phyloP scores from a whole-genome alignment of 2,113 vertebrate species.

The Tauraco erythrolophus region DNA sequence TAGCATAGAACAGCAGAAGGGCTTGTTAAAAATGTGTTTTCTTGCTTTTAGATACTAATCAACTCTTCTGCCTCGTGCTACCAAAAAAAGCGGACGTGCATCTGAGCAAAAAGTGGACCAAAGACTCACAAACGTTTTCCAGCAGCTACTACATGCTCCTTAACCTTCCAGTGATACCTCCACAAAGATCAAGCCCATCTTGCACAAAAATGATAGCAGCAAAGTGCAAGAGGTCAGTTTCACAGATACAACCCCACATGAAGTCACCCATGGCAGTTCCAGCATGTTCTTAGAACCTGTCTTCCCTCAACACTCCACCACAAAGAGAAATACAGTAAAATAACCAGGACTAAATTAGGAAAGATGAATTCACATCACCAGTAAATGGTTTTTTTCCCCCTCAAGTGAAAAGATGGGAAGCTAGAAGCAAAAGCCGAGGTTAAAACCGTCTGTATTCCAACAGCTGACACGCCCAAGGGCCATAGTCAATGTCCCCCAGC shows the following conservation, averaged over 20 bases:
- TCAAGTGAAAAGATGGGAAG: fast-evolving
- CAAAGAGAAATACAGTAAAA: neutral
- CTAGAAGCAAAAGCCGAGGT: neutral
- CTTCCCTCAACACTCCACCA: neutral
- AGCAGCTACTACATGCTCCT: neutral
- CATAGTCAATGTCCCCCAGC: neutral
- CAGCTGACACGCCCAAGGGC: neutral
- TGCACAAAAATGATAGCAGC: neutral
- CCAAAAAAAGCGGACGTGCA: neutral
- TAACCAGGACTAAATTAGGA: neutral
- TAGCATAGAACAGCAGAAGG: neutral
- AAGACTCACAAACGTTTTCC: neutral
- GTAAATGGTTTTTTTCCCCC: too few relatives aligned
- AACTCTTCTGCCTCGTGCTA: neutral
- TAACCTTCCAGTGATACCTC: neutral
- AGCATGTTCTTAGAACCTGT: neutral
- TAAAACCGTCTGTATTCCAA: neutral
- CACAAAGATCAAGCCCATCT: neutral
- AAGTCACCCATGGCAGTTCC: neutral
- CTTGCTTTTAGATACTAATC: neutral
- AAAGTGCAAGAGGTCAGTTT: neutral
- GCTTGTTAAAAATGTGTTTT: neutral
- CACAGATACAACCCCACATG: fast-evolving
- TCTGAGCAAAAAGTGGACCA: neutral
- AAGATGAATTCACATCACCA: neutral